Percentiles rank a stretch among this genome's conserved stretches.
Evolutionary conservation across 2,113 vertebrate genomes (phyloP).

Genomic region (Rattus norvegicus): GRCr8 NC_086028.1:65375001-65375500

Average conservation of each 20-base stretch:
- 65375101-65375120: no score
- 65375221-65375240: neutral
- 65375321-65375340: neutral
- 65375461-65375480: neutral
- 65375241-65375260: neutral
- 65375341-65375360: neutral
- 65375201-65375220: neutral
- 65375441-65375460: neutral
- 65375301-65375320: neutral
- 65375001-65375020: neutral
- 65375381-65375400: neutral
- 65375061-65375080: no score
- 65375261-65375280: neutral
- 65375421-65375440: neutral
- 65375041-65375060: no score
- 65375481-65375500: no score
- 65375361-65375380: neutral
- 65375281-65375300: neutral
- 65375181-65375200: conserved; percentile 21
- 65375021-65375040: no score
- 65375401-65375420: neutral
- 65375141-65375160: neutral
- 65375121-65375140: no score
- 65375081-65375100: no score
- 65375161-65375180: neutral